Evolutionary conservation across 2,797 vertebrate species (phyloP), one percentile per base, ranked within the genome.

Genomic region (Myotis myotis): DNA sequence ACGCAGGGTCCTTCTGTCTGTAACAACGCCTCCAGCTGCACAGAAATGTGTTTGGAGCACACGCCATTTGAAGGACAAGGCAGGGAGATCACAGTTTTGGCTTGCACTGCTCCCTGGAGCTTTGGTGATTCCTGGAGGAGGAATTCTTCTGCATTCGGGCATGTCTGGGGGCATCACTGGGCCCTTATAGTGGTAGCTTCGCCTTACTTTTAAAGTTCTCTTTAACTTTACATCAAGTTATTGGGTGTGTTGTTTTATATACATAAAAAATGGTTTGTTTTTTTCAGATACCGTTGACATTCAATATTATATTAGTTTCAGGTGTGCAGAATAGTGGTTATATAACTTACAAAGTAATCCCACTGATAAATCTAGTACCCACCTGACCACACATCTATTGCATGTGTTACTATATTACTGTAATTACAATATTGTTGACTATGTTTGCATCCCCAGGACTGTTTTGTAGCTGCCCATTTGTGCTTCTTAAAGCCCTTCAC

Each of bases 11-110:
- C 94, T 97, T 97, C 96, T 98, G 97, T 96, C 94, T 97, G 1
- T 89, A 89, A 91, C 93, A 96, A 92, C 96, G 79, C 66, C 19
- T 97, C 96, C 97, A 98, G 96, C 96, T 97, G 96, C 94, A 88
- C 79, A 33, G 94, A 95, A 80, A 94, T 96, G 89, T 97, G 91
- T 93, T 96, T 5, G 70, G 89, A 79, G 82, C 76, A 5, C 75
- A 53, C 60, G 44, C 92, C 64, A 22, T 84, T 62, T 90, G 79
- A 89, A 92, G 83, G 82, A 22, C 33, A 96, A 97, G 90, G 94
- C 47, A 74, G 92, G 85, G 95, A 95, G 95, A 94, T 8, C 10
- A 15, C 62, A 57, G 2, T 89, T 94, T 96, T 64, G 96, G 76
- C 71, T 70, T 25, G 19, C 88, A 38, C 17, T 28, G 19, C 38